Evolutionary conservation across 2,113 vertebrate genomes (phyloP), one percentile per base, ranked within the genome.

Genomic region (Axis porcinus): DNA sequence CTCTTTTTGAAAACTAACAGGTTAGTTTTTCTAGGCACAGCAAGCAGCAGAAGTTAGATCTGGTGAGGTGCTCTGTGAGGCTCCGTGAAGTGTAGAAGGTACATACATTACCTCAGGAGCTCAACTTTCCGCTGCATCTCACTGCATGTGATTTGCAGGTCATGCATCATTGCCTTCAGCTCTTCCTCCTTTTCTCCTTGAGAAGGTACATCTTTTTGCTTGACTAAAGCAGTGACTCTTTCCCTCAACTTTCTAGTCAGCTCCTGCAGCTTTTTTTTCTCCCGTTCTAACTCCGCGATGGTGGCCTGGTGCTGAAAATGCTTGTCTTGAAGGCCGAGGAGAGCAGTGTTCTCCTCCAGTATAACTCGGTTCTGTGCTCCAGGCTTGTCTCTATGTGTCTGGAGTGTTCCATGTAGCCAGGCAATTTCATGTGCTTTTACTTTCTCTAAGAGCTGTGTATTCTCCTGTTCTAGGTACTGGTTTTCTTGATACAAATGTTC

Each of bases 31-130:
- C 98, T 97, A 98, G 92, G 97, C 95, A 91, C 17, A 91, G 97
- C 96, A 97, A 98, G 98, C 96, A 15, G 97, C 91, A 12, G 89
- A 62, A 52, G 30, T 81, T 95, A 91, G 97, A 76, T 36, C 28
- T 67, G 82, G 67, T 58, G 70, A 83, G 58, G 78, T 17, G 93
- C 47, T 94, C 60, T 43, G 97, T 1, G 33, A 96, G 79, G 57
- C 45, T 95, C 86, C 2, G 3, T 55, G 70, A 52, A 30, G 60
- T 33, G 92, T 47, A 43, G 89, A 70, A 79, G 83, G 87, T 0
- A 16, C 83, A 97, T 98, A 99, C 98, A 7, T 99, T 99, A 99
- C 99, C 99, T 99, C 99, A 99, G 97, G 62, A 98, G 98, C 89
- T 98, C 99, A 27, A 99, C 99, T 21, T 98, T 99, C 16, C 98